Evolutionary conservation across 2,888 invertebrate species (phyloP).

Genomic region (Xestia sexstrigata): DNA sequence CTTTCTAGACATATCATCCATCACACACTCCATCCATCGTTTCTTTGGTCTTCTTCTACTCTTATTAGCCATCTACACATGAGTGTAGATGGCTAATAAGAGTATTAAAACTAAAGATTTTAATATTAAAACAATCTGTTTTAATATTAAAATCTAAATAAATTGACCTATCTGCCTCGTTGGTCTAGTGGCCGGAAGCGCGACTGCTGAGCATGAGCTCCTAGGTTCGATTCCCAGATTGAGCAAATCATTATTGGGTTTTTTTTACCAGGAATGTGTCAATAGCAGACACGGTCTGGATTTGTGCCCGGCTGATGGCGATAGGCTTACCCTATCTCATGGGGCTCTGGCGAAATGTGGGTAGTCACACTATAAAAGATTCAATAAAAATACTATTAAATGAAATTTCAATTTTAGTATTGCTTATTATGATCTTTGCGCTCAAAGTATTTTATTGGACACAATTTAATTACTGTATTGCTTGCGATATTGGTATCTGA

Average conservation of each 20-base stretch:
- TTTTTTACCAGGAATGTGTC: not conserved
- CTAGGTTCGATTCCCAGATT: not conserved
- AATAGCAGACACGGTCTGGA: not conserved
- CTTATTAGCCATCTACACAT: too few species aligned
- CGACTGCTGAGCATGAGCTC: not conserved
- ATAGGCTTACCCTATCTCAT: not conserved
- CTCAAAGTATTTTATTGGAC: slow-evolving; percentile 22
- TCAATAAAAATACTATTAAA: slow-evolving; percentile 8
- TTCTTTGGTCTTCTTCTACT: too few species aligned
- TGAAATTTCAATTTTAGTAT: slow-evolving; percentile 31
- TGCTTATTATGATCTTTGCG: slow-evolving; percentile 9
- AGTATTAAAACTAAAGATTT: too few species aligned
- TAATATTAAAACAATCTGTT: too few species aligned
- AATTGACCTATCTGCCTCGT: not conserved
- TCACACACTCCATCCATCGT: too few species aligned
- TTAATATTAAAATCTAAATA: too few species aligned
- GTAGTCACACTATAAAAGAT: not conserved
- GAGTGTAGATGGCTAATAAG: too few species aligned
- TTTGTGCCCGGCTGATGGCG: not conserved
- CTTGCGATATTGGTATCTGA: slow-evolving; percentile 9
- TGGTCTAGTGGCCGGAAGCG: not conserved
- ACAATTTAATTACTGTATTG: slow-evolving; percentile 22
- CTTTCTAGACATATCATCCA: too few species aligned
- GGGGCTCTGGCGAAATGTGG: not conserved
- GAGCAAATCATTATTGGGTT: not conserved